Evolutionary conservation across 2,113 vertebrate species (phyloP).

Genomic region (Thamnaconus septentrionalis): DNA sequence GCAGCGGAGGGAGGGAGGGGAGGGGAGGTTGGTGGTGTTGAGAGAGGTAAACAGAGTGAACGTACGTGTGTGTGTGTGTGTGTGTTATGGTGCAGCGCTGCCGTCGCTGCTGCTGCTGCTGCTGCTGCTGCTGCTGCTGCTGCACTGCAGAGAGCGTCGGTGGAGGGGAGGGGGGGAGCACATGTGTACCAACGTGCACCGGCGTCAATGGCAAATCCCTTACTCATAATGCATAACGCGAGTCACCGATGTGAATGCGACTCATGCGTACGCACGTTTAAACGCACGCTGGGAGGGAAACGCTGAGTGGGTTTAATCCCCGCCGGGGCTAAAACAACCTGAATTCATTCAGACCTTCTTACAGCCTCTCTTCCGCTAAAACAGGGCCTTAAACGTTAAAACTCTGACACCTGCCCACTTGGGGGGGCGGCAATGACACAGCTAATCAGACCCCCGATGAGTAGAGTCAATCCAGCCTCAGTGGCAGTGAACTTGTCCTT

Average conservation of each 20-base stretch:
- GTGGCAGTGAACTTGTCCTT: too few species aligned
- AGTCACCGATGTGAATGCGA: too few species aligned
- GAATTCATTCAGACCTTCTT: conserved; percentile 10
- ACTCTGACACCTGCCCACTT: too few species aligned
- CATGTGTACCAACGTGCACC: conserved; percentile 65
- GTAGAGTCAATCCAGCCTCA: too few species aligned
- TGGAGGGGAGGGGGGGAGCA: conserved; percentile 28
- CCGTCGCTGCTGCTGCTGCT: conserved; percentile 62
- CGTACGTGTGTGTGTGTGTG: conserved; percentile 50
- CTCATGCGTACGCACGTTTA: conserved; percentile 12
- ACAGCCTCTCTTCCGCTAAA: too few species aligned
- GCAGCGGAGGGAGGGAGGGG: not conserved
- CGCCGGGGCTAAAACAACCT: not conserved
- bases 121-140: conserved; percentile 68
- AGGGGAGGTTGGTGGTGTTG: conserved; percentile 13
- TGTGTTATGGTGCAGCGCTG: conserved; percentile 67
- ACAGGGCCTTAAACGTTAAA: too few species aligned
- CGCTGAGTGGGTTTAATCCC: conserved; percentile 2
- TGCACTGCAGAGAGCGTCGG: conserved; percentile 60
- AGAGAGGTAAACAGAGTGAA: not conserved
- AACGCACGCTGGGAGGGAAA: not conserved
- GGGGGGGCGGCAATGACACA: too few species aligned
- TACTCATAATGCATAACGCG: conserved; percentile 44
- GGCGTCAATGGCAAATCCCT: conserved; percentile 58
- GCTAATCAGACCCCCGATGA: too few species aligned